These are phyloP conservation scores for Steatornis caripensis DNA, from an alignment of 2,113 vertebrate species.

Conservation along the genomic window DNA sequence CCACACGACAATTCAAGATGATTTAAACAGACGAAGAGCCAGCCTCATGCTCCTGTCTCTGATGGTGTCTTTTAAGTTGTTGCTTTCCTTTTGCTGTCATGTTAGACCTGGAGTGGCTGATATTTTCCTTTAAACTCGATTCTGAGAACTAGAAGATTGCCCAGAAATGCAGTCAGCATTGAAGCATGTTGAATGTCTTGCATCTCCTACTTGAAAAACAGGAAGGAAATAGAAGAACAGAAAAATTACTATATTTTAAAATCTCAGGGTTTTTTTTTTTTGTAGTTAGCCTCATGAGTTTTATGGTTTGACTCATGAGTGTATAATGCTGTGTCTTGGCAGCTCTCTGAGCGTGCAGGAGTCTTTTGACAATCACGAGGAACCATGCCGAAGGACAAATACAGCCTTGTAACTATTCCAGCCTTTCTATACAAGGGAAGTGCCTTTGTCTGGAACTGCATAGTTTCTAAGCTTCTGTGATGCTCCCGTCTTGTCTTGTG, in stretches of 20 bases:
- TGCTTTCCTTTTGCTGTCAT: not conserved
- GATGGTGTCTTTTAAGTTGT: not conserved
- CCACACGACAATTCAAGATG: not conserved
- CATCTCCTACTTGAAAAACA: not conserved
- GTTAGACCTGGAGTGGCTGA: not conserved
- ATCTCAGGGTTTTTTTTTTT: not conserved
- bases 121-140: not conserved
- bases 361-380: not conserved
- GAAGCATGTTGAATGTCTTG: not conserved
- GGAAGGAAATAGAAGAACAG: not conserved
- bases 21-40: not conserved
- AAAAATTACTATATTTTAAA: not conserved
- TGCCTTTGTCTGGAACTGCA: not conserved
- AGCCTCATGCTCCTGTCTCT: not conserved
- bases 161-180: not conserved
- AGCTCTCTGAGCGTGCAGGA: not conserved
- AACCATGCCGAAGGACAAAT: not conserved
- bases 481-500: not conserved
- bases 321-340: not conserved
- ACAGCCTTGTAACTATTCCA: not conserved
- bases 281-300: not conserved
- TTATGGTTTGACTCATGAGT: not conserved
- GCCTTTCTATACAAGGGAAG: not conserved
- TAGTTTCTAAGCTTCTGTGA: not conserved
- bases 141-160: not conserved